Evolutionary conservation across 2,888 invertebrate genomes (phyloP), one percentile per base, ranked within the genome.

Genomic region (Synergus japonicus): DNA sequence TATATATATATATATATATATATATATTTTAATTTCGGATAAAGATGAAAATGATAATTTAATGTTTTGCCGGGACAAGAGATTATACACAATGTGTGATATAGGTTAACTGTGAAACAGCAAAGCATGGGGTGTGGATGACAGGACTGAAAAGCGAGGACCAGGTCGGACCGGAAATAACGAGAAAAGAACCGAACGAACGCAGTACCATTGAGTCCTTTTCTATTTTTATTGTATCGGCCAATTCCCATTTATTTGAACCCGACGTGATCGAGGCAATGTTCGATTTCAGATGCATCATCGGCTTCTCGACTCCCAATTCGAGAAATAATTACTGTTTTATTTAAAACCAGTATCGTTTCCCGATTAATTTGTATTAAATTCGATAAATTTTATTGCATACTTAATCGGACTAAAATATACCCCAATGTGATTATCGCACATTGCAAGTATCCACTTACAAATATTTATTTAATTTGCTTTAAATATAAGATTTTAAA

Each of bases 111-210:
- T 66, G 15, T 46, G 69, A 22, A 69, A 69, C 69, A 69, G 65
- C 64, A 66, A 81, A 85, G 82, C 83, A 83, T 65, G 81, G 87
- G 77, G 77, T 85, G 87, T 83, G 85, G 85, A 85, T 84, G 85
- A 81, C 86, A 86, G 82, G 80, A 77, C 69, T 76, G 81, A 76
- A 84, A 82, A 82, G 77, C 79, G 77, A 63, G 81, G 67, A 73
- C 81, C 79, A 76, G 82, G 81, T 83, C 85, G 83, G 82, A 83
- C 76, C 84, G 84, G 84, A 87, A 88, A 88, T 86, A 88, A 87
- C 83, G 82, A 80, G 76, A 83, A 79, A 87, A 87, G 87, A 88
- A 88, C 85, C 85, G 83, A 82, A 69, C 37, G 69, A 49, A 69
- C 49, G 49, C 69, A 49, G 69, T 49, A 69, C 13, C 49, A 49